Evolutionary conservation across 2,113 vertebrate genomes (phyloP).

Genomic region (Deroptyus accipitrinus): DNA sequence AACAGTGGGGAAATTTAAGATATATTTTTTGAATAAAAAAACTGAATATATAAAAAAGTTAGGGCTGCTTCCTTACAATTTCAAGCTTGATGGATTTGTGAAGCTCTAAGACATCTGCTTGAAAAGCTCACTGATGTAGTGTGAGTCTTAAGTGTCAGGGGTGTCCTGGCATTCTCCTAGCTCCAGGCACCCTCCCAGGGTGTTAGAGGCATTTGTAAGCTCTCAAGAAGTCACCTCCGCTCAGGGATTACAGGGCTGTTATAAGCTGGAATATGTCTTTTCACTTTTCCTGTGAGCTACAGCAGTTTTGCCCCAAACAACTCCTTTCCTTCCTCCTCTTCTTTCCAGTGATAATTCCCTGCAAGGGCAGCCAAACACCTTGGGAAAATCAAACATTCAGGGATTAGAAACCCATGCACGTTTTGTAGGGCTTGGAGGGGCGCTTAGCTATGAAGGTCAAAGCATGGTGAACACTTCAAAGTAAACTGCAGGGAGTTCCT

Average conservation of each 20-base stretch:
- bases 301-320: not conserved
- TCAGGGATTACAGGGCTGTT: not conserved
- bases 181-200: not conserved
- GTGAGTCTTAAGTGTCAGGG: not conserved
- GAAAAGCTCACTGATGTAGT: not conserved
- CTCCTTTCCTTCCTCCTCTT: not conserved
- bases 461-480: not conserved
- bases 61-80: not conserved
- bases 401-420: not conserved
- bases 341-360: not conserved
- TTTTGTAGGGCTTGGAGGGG: not conserved
- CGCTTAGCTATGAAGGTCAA: slow-evolving; percentile 20
- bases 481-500: not conserved
- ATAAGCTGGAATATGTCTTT: not conserved
- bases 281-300: not conserved
- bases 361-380: slow-evolving; percentile 18
- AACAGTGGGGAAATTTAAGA: not conserved
- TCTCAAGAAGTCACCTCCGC: not conserved
- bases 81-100: not conserved
- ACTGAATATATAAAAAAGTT: not conserved
- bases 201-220: not conserved
- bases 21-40: not conserved
- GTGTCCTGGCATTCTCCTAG: not conserved
- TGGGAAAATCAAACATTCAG: not conserved
- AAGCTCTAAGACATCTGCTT: not conserved